These are phyloP conservation scores for Onychostruthus taczanowskii DNA, from an alignment of 2,113 vertebrate species.

Conservation along the genomic window DNA sequence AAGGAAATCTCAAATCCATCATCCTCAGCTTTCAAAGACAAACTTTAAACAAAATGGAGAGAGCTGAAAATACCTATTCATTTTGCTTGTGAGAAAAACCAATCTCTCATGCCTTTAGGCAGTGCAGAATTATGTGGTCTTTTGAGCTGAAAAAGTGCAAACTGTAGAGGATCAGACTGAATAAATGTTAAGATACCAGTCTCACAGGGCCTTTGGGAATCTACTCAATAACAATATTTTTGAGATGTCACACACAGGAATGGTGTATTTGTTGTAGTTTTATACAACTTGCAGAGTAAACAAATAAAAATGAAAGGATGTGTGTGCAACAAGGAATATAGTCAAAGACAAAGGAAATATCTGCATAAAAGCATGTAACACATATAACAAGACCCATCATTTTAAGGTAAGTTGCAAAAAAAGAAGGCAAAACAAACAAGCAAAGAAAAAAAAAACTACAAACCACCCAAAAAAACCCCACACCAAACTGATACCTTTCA, in stretches of 20 bases:
- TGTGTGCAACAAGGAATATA: background rate
- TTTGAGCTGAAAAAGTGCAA: conserved; percentile 17
- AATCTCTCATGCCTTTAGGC: conserved; percentile 46
- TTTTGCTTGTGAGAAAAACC: conserved; percentile 47
- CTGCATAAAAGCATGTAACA: background rate
- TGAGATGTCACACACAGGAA: background rate
- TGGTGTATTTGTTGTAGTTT: conserved; percentile 2
- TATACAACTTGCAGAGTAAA: conserved; percentile 1
- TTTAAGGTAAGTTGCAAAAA: background rate
- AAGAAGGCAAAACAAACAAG: background rate
- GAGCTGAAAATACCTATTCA: conserved; percentile 55
- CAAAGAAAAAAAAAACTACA: fast-evolving
- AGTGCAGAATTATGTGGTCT: conserved; percentile 28
- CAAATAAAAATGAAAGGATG: background rate
- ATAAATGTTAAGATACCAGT: conserved; percentile 45
- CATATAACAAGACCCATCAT: background rate
- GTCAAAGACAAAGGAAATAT: background rate
- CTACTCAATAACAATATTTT: conserved; percentile 20
- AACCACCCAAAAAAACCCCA: fast-evolving
- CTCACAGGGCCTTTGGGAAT: background rate
- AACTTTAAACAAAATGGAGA: conserved; percentile 61
- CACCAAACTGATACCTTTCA: background rate
- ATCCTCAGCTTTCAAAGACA: conserved; percentile 37
- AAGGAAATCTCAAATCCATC: conserved; percentile 42
- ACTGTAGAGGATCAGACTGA: conserved; percentile 28